phyloP scores from a whole-genome alignment of 2,888 invertebrate species.

The Gymnosoma rotundatum region DNA sequence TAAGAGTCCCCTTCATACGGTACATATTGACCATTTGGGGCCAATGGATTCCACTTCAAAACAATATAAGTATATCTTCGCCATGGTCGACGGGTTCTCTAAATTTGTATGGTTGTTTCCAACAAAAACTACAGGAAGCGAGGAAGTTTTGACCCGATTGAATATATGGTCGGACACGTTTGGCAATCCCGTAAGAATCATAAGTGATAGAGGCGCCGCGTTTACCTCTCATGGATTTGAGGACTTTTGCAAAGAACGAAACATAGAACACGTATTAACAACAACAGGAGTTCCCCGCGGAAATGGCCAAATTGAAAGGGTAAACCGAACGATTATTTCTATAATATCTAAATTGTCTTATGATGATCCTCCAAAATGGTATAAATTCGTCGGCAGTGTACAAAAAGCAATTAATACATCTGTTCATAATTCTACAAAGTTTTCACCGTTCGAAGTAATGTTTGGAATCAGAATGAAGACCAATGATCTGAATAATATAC shows the following conservation, averaged over 20 bases:
- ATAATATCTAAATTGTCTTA: not conserved
- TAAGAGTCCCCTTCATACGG: too few species aligned
- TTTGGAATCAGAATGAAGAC: not conserved
- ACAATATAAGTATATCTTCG: not conserved
- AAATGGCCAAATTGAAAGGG: not conserved
- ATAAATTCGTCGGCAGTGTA: not conserved
- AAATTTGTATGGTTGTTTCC: not conserved
- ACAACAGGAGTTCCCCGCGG: not conserved
- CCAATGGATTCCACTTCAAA: not conserved
- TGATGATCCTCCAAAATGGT: not conserved
- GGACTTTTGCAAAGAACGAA: not conserved
- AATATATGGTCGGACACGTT: not conserved
- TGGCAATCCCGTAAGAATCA: not conserved
- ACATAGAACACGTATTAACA: not conserved
- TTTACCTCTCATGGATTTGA: not conserved
- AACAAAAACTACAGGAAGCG: not conserved
- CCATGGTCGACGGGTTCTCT: too few species aligned
- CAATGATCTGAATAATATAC: not conserved
- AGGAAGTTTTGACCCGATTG: not conserved
- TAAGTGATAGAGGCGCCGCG: not conserved
- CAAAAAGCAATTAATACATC: not conserved
- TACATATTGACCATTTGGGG: too few species aligned
- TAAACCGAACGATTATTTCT: not conserved
- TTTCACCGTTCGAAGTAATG: not conserved
- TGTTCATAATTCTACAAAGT: not conserved